Evolutionary conservation across 2,888 invertebrate genomes (phyloP), one percentile per base, ranked within the genome.

Genomic region (Spisula solida): DNA sequence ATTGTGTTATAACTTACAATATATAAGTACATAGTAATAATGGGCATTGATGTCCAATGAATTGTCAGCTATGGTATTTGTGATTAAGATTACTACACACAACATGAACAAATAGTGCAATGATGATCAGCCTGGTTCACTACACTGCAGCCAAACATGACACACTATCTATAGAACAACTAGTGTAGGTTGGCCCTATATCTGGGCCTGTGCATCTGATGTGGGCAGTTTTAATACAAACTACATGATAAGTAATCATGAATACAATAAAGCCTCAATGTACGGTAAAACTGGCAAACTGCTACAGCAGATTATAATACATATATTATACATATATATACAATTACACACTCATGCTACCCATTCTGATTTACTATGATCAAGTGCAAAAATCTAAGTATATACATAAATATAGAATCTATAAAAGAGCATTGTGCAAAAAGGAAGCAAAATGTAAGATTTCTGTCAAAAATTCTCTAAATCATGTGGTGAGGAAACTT

Each of bases 91-190:
- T 25, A 75, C 81, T 86, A 86, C 81, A 81, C 31, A 86, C 70
- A 86, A 86, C 81, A 86, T 41, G 75, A 86, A 55, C 41, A 51
- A 55, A 14, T 79, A 34, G 85, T 85, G 79, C 79, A 34, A 56
- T 34, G 31, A 56, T 34, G 31, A 55, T 41, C 85, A 85, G 85
- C 85, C 85, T 79, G 12, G 31, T 51, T 14, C 55, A 85, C 85
- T 85, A 81, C 75, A 81, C 81, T 34, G 86, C 86, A 86, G 86
- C 81, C 75, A 66, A 48, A 81, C 86, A 86, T 48, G 25, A 86
- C 81, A 81, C 18, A 55, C n/a, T 83, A 70, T 70, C 83, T 47
- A 47, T 31, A 75, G 16, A 75, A 75, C 29, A 75, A 18, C 34
- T 12, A 75, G 18, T 18, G n/a, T 60, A 25, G 14, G 29, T 14